A percentile compares a stretch with the other conserved stretches of the same genome.
phyloP scores from a whole-genome alignment of 2,888 invertebrate species.

The Amphipyra tragopoginis region DNA sequence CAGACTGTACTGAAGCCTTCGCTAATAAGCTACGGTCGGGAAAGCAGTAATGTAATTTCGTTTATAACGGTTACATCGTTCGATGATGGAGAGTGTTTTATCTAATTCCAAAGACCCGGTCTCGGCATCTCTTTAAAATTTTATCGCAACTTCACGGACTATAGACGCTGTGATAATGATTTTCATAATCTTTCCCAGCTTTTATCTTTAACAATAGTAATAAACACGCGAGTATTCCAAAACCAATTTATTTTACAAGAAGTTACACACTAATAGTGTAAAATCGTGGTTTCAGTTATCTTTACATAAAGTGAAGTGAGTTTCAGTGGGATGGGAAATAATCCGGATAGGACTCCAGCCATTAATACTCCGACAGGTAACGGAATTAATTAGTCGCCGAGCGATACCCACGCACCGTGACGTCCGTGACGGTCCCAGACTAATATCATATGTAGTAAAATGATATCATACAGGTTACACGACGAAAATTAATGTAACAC shows the following conservation, averaged over 20 bases:
- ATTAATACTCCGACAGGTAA: conserved; percentile 28
- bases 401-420: not conserved
- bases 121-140: conserved; percentile 61
- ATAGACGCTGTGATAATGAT: conserved; percentile 18
- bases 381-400: conserved; percentile 29
- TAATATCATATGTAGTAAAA: no score
- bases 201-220: conserved; percentile 18
- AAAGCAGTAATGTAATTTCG: conserved; percentile 49
- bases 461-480: no score
- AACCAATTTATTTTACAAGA: no score
- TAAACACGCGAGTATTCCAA: no score
- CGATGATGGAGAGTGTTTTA: conserved; percentile 57
- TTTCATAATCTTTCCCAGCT: conserved; percentile 14
- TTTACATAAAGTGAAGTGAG: conserved; percentile 13
- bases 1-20: not conserved
- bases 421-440: no score
- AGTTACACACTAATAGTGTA: no score
- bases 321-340: conserved; percentile 12
- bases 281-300: conserved; percentile 18
- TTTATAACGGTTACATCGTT: conserved; percentile 45
- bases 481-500: not conserved
- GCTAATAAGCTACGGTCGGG: not conserved
- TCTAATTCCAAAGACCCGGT: conserved; percentile 54
- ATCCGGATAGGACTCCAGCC: conserved; percentile 22
- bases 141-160: conserved; percentile 60